Base-by-base conservation (phyloP, 2,888 invertebrate genomes). In the Eledone cirrhosa region DNA sequence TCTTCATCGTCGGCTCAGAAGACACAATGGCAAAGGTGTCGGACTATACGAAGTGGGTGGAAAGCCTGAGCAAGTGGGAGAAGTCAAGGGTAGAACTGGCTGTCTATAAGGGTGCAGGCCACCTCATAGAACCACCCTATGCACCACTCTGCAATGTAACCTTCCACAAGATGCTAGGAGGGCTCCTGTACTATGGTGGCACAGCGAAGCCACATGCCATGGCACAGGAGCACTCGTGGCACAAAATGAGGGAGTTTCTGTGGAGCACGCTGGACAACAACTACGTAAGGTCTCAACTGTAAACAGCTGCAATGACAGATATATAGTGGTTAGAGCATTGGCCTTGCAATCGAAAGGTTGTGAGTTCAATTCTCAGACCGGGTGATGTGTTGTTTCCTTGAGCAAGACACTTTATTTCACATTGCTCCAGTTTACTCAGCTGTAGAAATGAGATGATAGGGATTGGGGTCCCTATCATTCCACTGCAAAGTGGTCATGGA, bases 111-210 rank as follows among this genome's bases (percentile, higher is more conserved):
- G 84, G 81, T 2, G 85, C 88, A 4, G 88, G 88, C 8, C 88
- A 88, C 81, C 83, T 88, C 8, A 79, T 88, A 13, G 88, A 88
- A 48, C 88, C 87, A 11, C 87, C 88, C 1, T 85, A 86, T 69
- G 78, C 84, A 2, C 87, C 88, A 7, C 79, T 83, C 16, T 84
- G 84, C 77, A 80, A 80, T 2, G 75, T 80, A n/a, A 83, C 85
- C 4, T 86, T 81, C 74, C 83, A 85, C 27, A 83, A 82, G 79
- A 13, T 72, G 0, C 79, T 81, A 48, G 79, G 84, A 84, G 79
- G 79, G 80, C 31, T 31, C 22, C 2, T 27, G 31, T 63, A 77
- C 19, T 77, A 48, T 24, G 85, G 86, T 63, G 86, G 86, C 0
- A 47, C 81, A n/a, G 79, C 82, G 13, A 80, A 81, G 65, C 79